phyloP scores from a whole-genome alignment of 2,797 vertebrate species.

The Uromys caudimaculatus region DNA sequence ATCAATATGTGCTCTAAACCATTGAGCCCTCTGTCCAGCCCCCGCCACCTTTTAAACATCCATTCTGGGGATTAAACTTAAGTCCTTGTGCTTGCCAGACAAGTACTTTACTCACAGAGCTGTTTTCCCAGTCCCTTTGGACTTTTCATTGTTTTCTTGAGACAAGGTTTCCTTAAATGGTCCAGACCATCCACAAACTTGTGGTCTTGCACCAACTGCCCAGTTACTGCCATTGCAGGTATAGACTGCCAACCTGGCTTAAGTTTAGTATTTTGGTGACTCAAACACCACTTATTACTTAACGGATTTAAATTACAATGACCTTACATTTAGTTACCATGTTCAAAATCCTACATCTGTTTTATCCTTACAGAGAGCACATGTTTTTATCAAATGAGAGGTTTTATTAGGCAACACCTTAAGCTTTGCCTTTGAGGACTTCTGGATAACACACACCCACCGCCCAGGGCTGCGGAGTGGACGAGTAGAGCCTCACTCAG shows the following conservation, averaged over 20 bases:
- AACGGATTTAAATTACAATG: background rate
- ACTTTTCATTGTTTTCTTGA: background rate
- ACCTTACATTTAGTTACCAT: background rate
- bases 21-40: background rate
- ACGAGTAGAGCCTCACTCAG: background rate
- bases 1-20: background rate
- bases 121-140: background rate
- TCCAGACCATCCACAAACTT: background rate
- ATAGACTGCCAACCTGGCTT: background rate
- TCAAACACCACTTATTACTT: too few species aligned
- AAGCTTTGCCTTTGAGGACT: background rate
- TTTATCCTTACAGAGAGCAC: background rate
- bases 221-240: background rate
- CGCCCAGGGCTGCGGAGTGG: accelerated
- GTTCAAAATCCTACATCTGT: background rate
- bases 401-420: background rate
- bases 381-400: background rate
- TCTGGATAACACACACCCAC: background rate
- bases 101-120: background rate
- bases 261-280: background rate
- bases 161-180: background rate
- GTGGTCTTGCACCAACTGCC: background rate
- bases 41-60: background rate
- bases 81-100: background rate
- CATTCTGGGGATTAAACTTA: background rate